phyloP scores from a whole-genome alignment of 2,888 invertebrate genomes.

The Limnephilus auricula region DNA sequence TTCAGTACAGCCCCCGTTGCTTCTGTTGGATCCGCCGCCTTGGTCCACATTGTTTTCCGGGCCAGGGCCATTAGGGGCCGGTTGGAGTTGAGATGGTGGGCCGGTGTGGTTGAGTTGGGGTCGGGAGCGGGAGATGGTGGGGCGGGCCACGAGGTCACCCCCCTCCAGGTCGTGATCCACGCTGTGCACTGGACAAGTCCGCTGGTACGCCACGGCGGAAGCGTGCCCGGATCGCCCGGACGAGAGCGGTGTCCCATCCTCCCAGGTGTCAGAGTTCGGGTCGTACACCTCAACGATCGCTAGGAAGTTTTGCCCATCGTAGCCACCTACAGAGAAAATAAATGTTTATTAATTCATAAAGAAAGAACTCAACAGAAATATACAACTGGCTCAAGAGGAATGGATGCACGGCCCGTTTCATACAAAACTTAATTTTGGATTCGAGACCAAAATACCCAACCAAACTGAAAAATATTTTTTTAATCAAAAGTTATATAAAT shows the following conservation, averaged over 20 bases:
- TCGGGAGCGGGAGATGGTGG: background rate
- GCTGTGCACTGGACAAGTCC: conserved; percentile 76
- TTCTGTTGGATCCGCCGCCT: conserved; percentile 2
- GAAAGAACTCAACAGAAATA: background rate
- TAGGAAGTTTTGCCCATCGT: conserved; percentile 91
- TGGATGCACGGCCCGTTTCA: too few relatives aligned
- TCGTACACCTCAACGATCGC: conserved; percentile 93
- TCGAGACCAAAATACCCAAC: too few relatives aligned
- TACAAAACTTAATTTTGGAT: too few relatives aligned
- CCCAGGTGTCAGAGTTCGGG: conserved; percentile 87
- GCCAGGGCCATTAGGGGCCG: background rate
- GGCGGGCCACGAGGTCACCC: background rate
- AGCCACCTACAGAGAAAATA: conserved; percentile 83
- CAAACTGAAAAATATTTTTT: too few relatives aligned
- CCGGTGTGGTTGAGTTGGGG: conserved; percentile 18
- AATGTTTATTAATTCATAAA: background rate
- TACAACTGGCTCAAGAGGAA: too few relatives aligned
- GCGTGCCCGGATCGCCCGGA: conserved; percentile 95
- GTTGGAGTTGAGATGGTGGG: conserved; percentile 22
- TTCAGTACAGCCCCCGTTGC: conserved; percentile 12
- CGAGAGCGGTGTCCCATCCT: conserved; percentile 85
- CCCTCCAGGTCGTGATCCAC: conserved; percentile 66
- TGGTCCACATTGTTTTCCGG: background rate
- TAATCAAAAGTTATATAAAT: too few relatives aligned
- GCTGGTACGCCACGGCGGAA: conserved; percentile 91